Evolutionary conservation across 2,888 invertebrate genomes (phyloP), one percentile per base, ranked within the genome.

Genomic region (Philonicus albiceps): DNA sequence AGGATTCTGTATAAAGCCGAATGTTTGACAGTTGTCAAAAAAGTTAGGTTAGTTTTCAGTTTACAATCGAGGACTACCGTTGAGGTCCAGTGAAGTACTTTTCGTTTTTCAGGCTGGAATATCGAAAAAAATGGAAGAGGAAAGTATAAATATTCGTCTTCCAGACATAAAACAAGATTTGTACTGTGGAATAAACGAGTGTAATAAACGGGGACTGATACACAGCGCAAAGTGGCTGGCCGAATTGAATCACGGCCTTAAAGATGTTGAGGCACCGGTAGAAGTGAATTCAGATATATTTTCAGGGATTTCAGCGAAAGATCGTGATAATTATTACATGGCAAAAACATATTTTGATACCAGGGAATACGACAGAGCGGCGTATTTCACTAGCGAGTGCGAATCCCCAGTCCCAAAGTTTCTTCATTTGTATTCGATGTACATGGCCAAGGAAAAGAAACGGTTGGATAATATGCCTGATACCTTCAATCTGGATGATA

Each of bases 331-430:
- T 31, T 98, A 96, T 91, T 93, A 94, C 64, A 91, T 98, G 88
- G 97, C 97, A 0, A 97, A 97, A 91, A 95, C 96, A 88, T 98
- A 97, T 91, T 98, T 98, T 91, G 97, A 98, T 92, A 93, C 96
- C 74, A 96, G 96, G 89, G 98, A 99, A 91, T 98, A 97, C 91
- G 97, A 98, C 37, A 87, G 97, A 90, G 96, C 96, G 86, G 96
- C 97, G 0, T 95, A 95, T 93, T 97, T 97, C 90, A 93, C 96
- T 7, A 94, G 96, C 89, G 94, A 95, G 87, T 95, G 96, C 89
- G 93, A 93, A 64, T 95, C 95, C 87, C 93, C 95, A 0, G 96
- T 96, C 91, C 95, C 96, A 73, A 94, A 95, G 88, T 99, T 98
- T 92, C 93, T 99, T 34, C 95, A 97, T 91, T 95, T 96, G 89